phyloP scores from a whole-genome alignment of 2,888 invertebrate genomes.

The Agonopterix alstromeriana region DNA sequence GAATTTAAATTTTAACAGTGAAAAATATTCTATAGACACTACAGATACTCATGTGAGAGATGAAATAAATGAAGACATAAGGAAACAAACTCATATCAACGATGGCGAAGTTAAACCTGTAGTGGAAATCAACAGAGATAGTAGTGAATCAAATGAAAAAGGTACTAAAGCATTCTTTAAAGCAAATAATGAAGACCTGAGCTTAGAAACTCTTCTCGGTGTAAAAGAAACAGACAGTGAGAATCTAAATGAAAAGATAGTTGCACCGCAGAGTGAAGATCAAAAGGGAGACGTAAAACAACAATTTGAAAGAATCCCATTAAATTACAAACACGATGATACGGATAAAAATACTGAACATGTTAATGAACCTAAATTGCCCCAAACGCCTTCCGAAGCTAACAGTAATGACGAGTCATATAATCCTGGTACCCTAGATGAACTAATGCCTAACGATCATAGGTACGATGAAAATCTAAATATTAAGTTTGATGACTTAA shows the following conservation, averaged over 20 bases:
- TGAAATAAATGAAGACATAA: conserved; percentile 21
- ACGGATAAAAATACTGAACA: conserved; percentile 19
- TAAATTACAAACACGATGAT: conserved; percentile 54
- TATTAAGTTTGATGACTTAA: conserved; percentile 55
- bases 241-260: conserved; percentile 27
- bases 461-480: conserved; percentile 56
- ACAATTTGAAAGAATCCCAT: conserved; percentile 65
- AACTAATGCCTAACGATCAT: conserved; percentile 31
- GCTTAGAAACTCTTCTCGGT: conserved; percentile 34
- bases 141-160: conserved; percentile 23
- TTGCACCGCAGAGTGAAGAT: conserved; percentile 14
- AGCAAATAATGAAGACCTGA: conserved; percentile 21
- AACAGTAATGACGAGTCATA: conserved; percentile 16
- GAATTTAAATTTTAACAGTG: conserved; percentile 11
- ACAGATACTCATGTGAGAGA: conserved; percentile 14
- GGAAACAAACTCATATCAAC: conserved; percentile 34
- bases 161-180: conserved; percentile 20
- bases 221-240: conserved; percentile 18
- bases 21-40: conserved; percentile 17
- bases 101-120: conserved; percentile 62
- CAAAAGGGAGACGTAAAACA: conserved; percentile 47
- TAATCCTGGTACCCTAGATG: conserved; percentile 37
- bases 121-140: conserved; percentile 48
- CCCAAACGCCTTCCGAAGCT: conserved; percentile 10
- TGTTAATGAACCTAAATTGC: conserved; percentile 10